phyloP scores from a whole-genome alignment of 2,888 invertebrate genomes.

The Conistra vaccinii region DNA sequence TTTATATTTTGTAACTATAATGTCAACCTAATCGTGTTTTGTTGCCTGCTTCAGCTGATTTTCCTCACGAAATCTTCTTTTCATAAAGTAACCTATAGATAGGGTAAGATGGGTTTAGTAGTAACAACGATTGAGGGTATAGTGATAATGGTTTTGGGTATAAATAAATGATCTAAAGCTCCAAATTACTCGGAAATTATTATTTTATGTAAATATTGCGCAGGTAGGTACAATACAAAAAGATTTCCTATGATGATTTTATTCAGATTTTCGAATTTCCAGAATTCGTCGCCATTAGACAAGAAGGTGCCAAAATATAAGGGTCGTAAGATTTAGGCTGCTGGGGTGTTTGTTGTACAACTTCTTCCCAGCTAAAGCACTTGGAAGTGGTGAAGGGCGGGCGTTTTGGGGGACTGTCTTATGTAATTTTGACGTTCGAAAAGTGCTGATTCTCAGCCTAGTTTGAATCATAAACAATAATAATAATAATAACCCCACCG shows the following conservation, averaged over 20 bases:
- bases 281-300: background rate
- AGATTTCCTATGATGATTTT: no score
- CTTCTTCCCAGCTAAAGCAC: no score
- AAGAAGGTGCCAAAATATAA: background rate
- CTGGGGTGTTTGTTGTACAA: no score
- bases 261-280: background rate
- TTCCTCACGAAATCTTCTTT: constrained; percentile 4
- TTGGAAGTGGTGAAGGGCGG: no score
- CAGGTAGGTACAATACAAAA: no score
- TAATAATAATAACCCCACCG: no score
- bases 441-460: no score
- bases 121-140: background rate
- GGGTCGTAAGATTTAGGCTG: background rate
- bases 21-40: constrained; percentile 31
- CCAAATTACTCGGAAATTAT: background rate
- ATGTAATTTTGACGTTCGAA: no score
- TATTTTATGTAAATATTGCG: no score
- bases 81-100: background rate
- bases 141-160: background rate
- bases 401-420: no score
- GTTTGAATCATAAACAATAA: no score
- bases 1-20: constrained; percentile 38
- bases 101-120: background rate
- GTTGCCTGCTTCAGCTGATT: constrained; percentile 13
- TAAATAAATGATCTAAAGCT: background rate